Evolutionary conservation across 2,113 vertebrate genomes (phyloP), one percentile per base, ranked within the genome.

Genomic region (Ovis aries): DNA sequence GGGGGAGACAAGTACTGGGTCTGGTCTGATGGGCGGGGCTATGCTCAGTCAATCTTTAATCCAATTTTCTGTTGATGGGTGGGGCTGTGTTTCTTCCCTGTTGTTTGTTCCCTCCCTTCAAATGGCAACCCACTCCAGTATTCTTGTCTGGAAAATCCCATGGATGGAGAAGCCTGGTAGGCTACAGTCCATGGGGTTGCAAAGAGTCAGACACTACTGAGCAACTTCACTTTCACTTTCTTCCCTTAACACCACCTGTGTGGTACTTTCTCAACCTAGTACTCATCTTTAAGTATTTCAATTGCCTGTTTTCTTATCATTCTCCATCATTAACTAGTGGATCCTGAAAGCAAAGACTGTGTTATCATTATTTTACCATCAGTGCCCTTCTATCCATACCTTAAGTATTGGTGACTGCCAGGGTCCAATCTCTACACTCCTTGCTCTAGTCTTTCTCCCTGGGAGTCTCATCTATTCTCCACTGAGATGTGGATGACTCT

Each of bases 181-280:
- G 33, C 64, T 67, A 71, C 10, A 12, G n/a, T 36, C 67, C 67
- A 23, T 23, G 10, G 19, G 10, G 19, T 12, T 23, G 67, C 67
- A 36, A 71, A 71, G n/a, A 71, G n/a, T 40, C 0, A 1, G 67
- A 36, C 67, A 36, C 0, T 1, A 36, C n/a, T 71, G n/a, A 36
- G n/a, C 5, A 4, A 23, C 67, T 71, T 36, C 17, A 36, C 64
- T 71, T 71, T 71, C 17, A 71, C n/a, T 71, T 36, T 71, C 14
- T 91, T 85, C 93, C 27, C 27, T n/a, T 96, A 29, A 78, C 25
- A 40, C n/a, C 40, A 50, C 40, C 31, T 67, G 83, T 53, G 36
- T 53, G 19, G 74, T 89, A 43, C 9, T 23, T 83, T n/a, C 43
- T 84, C 43, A 53, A 16, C 29, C 80, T n/a, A 62, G 13, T 77